Conservation (phyloP, 2,797 vertebrate species). For the Florisuga fusca region DNA sequence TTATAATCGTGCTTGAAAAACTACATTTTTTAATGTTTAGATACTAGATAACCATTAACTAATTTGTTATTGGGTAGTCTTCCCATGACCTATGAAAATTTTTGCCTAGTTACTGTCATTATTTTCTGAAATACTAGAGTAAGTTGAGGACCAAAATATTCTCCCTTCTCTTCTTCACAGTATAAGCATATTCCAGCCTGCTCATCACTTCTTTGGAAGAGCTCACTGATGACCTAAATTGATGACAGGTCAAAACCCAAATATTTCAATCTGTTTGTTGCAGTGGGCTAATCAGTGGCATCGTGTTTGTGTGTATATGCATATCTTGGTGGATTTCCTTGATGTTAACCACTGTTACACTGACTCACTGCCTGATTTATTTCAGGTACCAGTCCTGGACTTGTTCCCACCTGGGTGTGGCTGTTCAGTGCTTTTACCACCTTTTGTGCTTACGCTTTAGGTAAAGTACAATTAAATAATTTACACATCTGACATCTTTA, state of each 20-base stretch:
- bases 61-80: not conserved
- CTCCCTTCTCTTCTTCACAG: not conserved
- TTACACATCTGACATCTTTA: not conserved
- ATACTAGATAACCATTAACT: not conserved
- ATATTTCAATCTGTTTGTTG: not conserved
- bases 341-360: not conserved
- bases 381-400: slow-evolving; percentile 66
- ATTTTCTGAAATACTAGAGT: not conserved
- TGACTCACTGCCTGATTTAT: not conserved
- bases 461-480: slow-evolving; percentile 50
- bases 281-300: not conserved
- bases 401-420: slow-evolving; percentile 73
- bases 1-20: not conserved
- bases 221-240: not conserved
- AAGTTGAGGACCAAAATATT: accelerated
- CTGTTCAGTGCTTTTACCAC: slow-evolving; percentile 70
- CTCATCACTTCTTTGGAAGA: not conserved
- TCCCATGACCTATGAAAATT: not conserved
- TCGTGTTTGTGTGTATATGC: not conserved
- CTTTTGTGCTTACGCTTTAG: slow-evolving; percentile 74
- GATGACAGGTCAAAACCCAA: not conserved
- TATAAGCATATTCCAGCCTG: not conserved
- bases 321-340: not conserved
- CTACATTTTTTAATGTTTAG: accelerated
- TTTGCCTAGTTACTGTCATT: not conserved